Base-by-base conservation (phyloP, 2,797 vertebrate species). In the Anguilla anguilla region DNA sequence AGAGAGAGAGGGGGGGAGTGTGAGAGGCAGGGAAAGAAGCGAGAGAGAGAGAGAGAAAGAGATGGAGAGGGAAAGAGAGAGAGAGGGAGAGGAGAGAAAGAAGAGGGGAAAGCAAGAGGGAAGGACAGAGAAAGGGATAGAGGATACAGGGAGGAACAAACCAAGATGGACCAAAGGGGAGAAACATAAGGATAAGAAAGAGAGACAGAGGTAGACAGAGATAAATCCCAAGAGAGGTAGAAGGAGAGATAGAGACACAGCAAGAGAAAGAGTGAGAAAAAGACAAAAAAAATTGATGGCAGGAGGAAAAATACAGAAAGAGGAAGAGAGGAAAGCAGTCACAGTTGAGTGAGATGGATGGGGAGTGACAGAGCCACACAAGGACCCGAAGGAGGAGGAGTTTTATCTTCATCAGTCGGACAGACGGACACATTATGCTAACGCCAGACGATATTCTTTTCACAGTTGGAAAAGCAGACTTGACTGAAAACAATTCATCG, bases 181-280 rank as follows among this genome's bases (percentile, higher is more conserved):
- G 46, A 57, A 39, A 91, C 83, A 89, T 57, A 85, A 17, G 43
- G 35, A 53, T 2, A 57, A 57, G 22, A 64, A 22, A 13, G 11
- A 13, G 46, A 77, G 19, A 69, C 2, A 72, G 57, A 31, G 11
- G 28, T 1, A 72, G 25, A 31, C 6, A 31, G 17, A 31, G 9
- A 11, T 7, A 31, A 7, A 72, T 61, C 19, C 59, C 17, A 31
- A 9, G 1, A 49, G 43, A 9, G 43, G 5, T 46, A 81, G 43
- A 81, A 15, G 35, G 6, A 3, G 19, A 43, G 9, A 49, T 5
- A 39, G 46, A 49, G 6, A 49, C 6, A 25, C 7, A 22, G 46
- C 3, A 22, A 51, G 19, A 79, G 15, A 22, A 10, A n/a, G 79
- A 9, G 46, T 3, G 22, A n/a, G 79, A 49, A 2, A 3, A 15